Evolutionary conservation across 2,797 vertebrate species (phyloP), one percentile per base, ranked within the genome.

Genomic region (Psittacula echo): DNA sequence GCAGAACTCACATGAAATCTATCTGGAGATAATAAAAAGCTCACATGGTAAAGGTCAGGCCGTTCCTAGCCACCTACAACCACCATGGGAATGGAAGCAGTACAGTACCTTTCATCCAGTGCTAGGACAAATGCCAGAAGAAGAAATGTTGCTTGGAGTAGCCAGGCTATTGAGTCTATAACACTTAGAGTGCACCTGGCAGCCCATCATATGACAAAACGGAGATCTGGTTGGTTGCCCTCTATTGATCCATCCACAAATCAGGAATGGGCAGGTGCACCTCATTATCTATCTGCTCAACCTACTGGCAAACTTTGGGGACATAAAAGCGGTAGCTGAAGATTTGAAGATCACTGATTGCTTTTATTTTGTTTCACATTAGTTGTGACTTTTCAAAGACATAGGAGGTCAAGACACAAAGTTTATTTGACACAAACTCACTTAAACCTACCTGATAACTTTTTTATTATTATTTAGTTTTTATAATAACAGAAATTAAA

Each of bases 81-180:
- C 61, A 42, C 51, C 48, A 5, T 0, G 0, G n/a, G n/a, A 75
- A 39, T 2, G 2, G 12, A 71, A 30, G 5, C 51, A 26, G 5
- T 1, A 1, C 53, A 7, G 53, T 41, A 47, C 42, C 83, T 88
- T 50, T 23, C 64, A 79, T 41, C 65, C 77, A 45, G 26, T 2
- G 0, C 20, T 5, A 12, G 47, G 9, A 45, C 13, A 44, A 12
- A 21, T 0, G 0, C 17, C 37, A 41, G 26, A 15, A 41, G 32
- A 20, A 10, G 9, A 20, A 50, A 7, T 1, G 20, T 2, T 2
- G 2, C 45, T 29, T 1, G 7, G 2, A 27, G 21, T 7, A 4
- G 3, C 8, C 5, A 8, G n/a, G 3, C 5, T 10, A 3, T 3
- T 3, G 13, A 56, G 3, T 41, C 19, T 8, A 0, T 10, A 27